Percentiles rank a stretch among this genome's conserved stretches.
Evolutionary conservation across 2,113 vertebrate genomes (phyloP).

Genomic region (Balaeniceps rex): DNA sequence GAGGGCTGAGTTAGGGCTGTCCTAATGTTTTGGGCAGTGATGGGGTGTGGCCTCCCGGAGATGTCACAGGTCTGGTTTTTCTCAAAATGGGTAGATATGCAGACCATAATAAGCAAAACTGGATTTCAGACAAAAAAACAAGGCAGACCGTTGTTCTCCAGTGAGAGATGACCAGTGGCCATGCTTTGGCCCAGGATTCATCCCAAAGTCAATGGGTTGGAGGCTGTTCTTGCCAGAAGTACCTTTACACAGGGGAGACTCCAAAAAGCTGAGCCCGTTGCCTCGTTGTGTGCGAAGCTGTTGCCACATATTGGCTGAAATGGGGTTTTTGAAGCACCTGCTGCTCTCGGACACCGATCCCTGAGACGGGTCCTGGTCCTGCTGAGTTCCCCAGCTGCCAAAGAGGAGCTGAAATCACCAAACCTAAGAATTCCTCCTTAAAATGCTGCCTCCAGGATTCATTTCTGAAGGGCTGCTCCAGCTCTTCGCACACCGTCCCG

Average conservation of each 20-base stretch:
- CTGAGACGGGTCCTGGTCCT: rapidly evolving
- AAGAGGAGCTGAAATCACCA: not conserved
- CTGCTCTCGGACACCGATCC: not conserved
- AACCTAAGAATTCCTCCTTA: not conserved
- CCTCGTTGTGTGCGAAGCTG: rapidly evolving
- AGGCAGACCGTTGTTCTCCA: not conserved
- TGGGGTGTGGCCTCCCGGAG: not conserved
- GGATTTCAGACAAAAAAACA: not conserved
- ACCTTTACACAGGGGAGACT: not conserved
- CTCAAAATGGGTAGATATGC: not conserved
- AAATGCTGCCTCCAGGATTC: not conserved
- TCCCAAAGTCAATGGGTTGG: not conserved
- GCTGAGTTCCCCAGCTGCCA: not conserved
- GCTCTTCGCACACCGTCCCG: not conserved
- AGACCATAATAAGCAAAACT: not conserved
- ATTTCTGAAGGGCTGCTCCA: not conserved
- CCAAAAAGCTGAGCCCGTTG: not conserved
- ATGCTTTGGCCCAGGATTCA: not conserved
- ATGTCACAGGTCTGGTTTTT: not conserved
- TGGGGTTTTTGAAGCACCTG: not conserved
- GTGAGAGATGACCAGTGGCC: not conserved
- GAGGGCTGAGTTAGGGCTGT: not conserved
- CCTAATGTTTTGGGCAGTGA: not conserved
- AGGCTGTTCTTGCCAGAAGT: not conserved
- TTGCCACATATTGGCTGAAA: not conserved